Base-by-base conservation (phyloP, 2,797 vertebrate species). In the Argya squamiceps region DNA sequence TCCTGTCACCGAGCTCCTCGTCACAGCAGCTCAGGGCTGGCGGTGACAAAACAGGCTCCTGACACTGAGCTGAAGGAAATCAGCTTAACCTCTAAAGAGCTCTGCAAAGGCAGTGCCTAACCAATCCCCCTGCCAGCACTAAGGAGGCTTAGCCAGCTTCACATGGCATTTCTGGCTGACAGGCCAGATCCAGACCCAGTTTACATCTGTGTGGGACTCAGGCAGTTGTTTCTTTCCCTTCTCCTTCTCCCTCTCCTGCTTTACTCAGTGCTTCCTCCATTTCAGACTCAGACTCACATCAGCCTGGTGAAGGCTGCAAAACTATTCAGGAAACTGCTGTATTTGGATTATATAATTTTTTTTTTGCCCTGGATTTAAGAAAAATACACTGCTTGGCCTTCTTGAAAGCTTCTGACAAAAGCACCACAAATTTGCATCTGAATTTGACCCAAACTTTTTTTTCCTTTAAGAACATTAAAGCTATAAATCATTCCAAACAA, bases 51-150 rank as follows among this genome's bases (percentile, higher is more conserved):
- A 47, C 46, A 73, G 70, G 63, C 85, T 88, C 76, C 94, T 91
- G 69, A 52, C 37, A 21, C 62, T 75, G 73, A 90, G 89, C 88
- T 83, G 55, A 73, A 71, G 78, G 55, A 68, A 88, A 95, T 92
- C 58, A 88, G 89, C 94, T 97, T 96, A 96, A 65, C 79, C 76
- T 70, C 82, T 69, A 75, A 89, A 85, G 89, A 88, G 91, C 68
- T 60, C 89, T 78, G 91, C 84, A 74, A 46, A 96, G 79, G 65
- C 86, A 56, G 49, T 12, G 76, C 73, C 19, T 1, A 36, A 73
- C 71, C 87, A 94, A 67, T 63, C 81, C 86, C 59, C n/a, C 67
- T 39, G 52, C 34, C 8, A 6, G 84, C 76, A 14, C 84, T 94
- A 52, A 92, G 89, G 82, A 95, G 92, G 95, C 89, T 96, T 89